These are phyloP conservation scores for Pandemis heparana DNA, from an alignment of 2,888 invertebrate genomes.

Conservation along the genomic window DNA sequence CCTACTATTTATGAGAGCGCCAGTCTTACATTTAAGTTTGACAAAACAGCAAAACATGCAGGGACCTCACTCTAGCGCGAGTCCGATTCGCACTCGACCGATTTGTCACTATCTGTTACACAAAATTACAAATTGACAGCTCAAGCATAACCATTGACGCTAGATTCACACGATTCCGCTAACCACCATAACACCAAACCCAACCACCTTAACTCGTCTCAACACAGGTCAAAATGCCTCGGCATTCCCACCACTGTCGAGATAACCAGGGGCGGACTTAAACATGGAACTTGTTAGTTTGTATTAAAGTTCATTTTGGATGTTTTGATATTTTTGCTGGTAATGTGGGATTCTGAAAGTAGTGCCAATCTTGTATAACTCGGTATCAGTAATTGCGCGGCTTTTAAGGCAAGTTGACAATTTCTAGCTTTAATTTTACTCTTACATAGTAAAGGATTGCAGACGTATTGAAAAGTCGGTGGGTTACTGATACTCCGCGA, in stretches of 20 bases:
- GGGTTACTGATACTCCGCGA: too few species aligned
- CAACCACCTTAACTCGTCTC: conserved; percentile 11
- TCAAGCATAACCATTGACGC: conserved; percentile 16
- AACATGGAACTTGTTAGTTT: conserved; percentile 4
- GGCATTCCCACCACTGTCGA: conserved; percentile 2
- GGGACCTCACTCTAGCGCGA: too few species aligned
- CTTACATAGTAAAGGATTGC: not conserved
- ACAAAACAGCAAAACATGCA: too few species aligned
- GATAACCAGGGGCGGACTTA: conserved; percentile 2
- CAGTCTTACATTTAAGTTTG: too few species aligned
- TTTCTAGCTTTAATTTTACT: conserved; percentile 51
- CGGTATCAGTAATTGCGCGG: conserved; percentile 64
- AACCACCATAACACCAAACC: not conserved
- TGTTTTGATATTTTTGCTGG: conserved; percentile 1
- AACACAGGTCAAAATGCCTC: conserved; percentile 3
- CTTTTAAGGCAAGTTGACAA: conserved; percentile 52
- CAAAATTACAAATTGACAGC: conserved; percentile 28
- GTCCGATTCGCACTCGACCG: too few species aligned
- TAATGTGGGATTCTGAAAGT: conserved; percentile 53
- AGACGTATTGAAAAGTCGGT: not conserved
- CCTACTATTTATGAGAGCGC: too few species aligned
- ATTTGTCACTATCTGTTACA: not conserved
- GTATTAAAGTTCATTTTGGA: conserved; percentile 11
- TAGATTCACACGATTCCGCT: conserved; percentile 28
- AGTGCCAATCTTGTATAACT: conserved; percentile 51